Base-by-base conservation (phyloP, 1,140 invertebrate species). In the Popillia japonica region DNA sequence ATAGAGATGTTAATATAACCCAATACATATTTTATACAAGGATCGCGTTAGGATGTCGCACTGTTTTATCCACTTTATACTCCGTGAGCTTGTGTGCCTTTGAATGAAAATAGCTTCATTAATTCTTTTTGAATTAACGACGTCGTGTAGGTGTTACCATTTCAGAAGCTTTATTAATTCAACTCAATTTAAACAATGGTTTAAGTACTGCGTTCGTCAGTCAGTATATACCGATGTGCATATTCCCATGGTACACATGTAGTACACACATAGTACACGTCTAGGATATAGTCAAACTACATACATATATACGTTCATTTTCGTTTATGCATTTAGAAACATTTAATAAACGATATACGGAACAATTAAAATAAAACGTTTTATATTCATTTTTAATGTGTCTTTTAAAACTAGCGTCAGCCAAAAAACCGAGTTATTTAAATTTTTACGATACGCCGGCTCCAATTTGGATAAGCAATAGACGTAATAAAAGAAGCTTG, bases 141-240 rank as follows among this genome's bases (percentile, higher is more conserved):
- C 48, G 48, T 55, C 48, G 48, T 55, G 48, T 55, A 55, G 48
- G 48, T 55, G 48, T 55, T 55, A 55, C 48, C 48, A 55, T 55
- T 55, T 55, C 48, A 55, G 48, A 55, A 55, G 48, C 48, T 55
- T 17, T 17, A 55, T 55, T 55, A 55, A 55, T 55, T 55, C 48
- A 55, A 55, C 48, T 55, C 48, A 55, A 55, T 55, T 55, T 55
- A 55, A 55, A 55, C 48, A 55, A 55, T 55, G 48, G 48, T 17
- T 34, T 55, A 55, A 55, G 48, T 55, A 17, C 48, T 55, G 48
- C 14, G 48, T 55, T 55, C 48, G 48, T 55, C 48, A 55, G 48
- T 55, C 48, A 6, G 48, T 55, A n/a, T 17, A 17, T 55, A 34
- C 27, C 48, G 48, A 55, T 55, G 48, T 55, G 48, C n/a, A 55